Percentiles rank a stretch among this genome's conserved stretches.
Conservation (phyloP, 2,888 invertebrate genomes). For the Ormyrus rosae region DNA sequence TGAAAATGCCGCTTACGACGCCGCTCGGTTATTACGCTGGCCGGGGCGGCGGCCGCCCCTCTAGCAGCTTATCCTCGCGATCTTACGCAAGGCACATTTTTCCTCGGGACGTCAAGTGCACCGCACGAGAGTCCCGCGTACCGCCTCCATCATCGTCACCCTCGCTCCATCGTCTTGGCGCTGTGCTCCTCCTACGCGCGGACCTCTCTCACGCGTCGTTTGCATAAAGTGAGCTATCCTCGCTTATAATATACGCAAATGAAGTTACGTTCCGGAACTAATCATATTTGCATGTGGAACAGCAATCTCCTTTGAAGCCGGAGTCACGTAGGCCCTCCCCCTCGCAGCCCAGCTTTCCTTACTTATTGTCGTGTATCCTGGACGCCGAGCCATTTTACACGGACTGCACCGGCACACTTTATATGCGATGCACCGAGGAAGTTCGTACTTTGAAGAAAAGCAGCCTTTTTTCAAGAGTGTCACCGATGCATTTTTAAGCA, state of each 20-base stretch:
- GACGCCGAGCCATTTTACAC: constrained; percentile 24
- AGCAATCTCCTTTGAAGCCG: constrained; percentile 70
- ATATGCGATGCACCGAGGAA: not conserved
- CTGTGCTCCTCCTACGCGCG: not conserved
- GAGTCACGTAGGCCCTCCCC: constrained; percentile 1
- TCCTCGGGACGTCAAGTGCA: constrained; percentile 5
- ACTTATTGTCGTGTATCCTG: constrained; percentile 33
- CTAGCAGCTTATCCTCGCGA: constrained; percentile 20
- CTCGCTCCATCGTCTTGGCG: not conserved
- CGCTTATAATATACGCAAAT: constrained; percentile 73
- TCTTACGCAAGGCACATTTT: constrained; percentile 32
- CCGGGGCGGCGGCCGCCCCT: not conserved
- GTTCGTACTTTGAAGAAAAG: not conserved
- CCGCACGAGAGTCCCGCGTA: not conserved
- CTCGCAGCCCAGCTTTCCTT: not conserved
- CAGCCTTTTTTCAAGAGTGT: not conserved
- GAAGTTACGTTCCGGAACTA: constrained; percentile 73
- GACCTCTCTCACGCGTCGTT: constrained; percentile 57
- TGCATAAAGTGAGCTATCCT: constrained; percentile 70
- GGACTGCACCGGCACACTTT: not conserved
- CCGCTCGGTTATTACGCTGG: not conserved
- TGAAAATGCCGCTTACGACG: not conserved
- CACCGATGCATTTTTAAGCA: no score
- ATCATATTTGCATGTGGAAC: constrained; percentile 73
- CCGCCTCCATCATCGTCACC: constrained; percentile 23